Conservation (phyloP, 2,113 vertebrate species). For the Puffinus mauretanicus region DNA sequence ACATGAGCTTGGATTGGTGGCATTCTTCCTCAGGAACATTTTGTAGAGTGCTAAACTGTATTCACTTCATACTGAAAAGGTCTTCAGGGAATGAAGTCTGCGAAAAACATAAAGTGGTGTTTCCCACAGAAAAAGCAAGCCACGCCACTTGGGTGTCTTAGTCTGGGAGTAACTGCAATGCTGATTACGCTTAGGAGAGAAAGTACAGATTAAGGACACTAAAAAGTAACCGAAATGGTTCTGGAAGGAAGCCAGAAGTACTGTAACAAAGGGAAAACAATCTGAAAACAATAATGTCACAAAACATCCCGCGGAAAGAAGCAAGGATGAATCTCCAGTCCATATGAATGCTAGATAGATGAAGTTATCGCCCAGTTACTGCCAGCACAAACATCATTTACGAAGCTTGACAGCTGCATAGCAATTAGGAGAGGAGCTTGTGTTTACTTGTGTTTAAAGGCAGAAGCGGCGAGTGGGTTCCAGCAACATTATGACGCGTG, state of each 20-base stretch:
- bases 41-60: background rate
- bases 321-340: constrained; percentile 15
- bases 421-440: background rate
- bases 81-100: background rate
- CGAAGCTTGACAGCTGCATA: background rate
- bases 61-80: background rate
- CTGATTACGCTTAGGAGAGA: background rate
- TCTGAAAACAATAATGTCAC: background rate
- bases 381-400: constrained; percentile 13
- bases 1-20: background rate
- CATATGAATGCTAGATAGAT: background rate
- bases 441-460: background rate
- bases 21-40: constrained; percentile 23
- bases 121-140: background rate
- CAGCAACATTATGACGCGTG: background rate
- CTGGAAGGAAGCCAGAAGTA: constrained; percentile 37
- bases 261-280: constrained; percentile 20
- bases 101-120: background rate
- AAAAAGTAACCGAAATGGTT: background rate
- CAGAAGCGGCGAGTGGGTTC: background rate
- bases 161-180: background rate
- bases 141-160: background rate
- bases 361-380: background rate
- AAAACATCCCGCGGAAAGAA: constrained; percentile 27
- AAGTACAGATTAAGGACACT: background rate